Evolutionary conservation across 2,888 invertebrate genomes (phyloP), one percentile per base, ranked within the genome.

Genomic region (Pristionchus arcanus): DNA sequence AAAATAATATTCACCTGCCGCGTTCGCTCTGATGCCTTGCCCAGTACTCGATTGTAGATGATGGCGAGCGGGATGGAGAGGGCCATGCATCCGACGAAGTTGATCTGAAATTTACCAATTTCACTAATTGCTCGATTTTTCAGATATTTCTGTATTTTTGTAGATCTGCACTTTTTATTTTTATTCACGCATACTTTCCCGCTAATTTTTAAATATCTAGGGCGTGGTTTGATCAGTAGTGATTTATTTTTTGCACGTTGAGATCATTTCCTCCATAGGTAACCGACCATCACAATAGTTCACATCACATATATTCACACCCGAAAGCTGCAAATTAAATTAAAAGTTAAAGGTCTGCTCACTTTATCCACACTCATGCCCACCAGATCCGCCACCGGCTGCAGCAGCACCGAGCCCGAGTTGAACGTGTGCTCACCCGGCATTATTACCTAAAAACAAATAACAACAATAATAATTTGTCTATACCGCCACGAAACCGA

Each of bases 341-440:
- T n/a, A n/a, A n/a, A n/a, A n/a, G n/a, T n/a, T n/a, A n/a, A n/a
- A n/a, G n/a, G n/a, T n/a, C n/a, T 68, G 2, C 55, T 87, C 34
- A 94, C 94, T 92, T 93, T 93, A 87, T 94, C 94, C 25, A 90
- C 91, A 71, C 92, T 93, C 25, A 94, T 66, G n/a, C 94, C 94
- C 21, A 93, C 37, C 49, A 55, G 87, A 16, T 92, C 92, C 15
- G 94, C 91, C 16, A 94, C 63, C 1, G 93, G 94, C 77, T 94
- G 93, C 85, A 94, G 90, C 31, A 94, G 59, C 28, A 90, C 91
- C 53, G 92, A 92, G 15, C 94, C 94, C 92, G 93, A 94, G 91
- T 94, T 94, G 91, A 94, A 94, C 16, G 94, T 94, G 89, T 94
- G 93, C 28, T 91, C 91, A n/a, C 94, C 94, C 53, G 94, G 94